phyloP scores from a whole-genome alignment of 2,888 invertebrate genomes.

The Tinea semifulvella region DNA sequence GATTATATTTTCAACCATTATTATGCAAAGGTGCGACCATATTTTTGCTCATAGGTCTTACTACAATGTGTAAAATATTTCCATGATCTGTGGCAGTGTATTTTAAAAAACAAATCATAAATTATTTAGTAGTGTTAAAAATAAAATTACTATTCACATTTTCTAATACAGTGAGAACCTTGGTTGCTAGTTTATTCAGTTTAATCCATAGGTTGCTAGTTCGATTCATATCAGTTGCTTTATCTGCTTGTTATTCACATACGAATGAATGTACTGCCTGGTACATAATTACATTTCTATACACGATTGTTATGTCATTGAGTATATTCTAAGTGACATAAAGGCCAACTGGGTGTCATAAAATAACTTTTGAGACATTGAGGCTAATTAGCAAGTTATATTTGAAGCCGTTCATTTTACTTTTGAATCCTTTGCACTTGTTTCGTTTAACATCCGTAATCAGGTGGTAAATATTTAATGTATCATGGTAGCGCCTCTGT shows the following conservation, averaged over 20 bases:
- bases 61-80: too few species aligned
- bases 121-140: too few species aligned
- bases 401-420: neutral
- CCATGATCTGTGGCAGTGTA: too few species aligned
- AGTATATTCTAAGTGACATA: neutral
- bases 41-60: neutral
- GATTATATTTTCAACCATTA: neutral
- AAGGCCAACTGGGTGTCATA: neutral
- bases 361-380: conserved; percentile 6
- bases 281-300: too few species aligned
- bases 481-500: neutral
- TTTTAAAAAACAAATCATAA: too few species aligned
- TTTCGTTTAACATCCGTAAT: neutral
- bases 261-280: too few species aligned
- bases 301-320: neutral
- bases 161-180: too few species aligned
- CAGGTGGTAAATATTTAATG: neutral
- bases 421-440: neutral
- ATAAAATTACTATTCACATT: too few species aligned
- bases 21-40: neutral
- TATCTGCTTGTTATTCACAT: too few species aligned
- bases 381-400: conserved; percentile 1
- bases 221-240: too few species aligned
- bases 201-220: too few species aligned
- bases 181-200: too few species aligned